Conservation (phyloP, 92 coral and sea anemone genomes). For the Actinernus sp. region DNA sequence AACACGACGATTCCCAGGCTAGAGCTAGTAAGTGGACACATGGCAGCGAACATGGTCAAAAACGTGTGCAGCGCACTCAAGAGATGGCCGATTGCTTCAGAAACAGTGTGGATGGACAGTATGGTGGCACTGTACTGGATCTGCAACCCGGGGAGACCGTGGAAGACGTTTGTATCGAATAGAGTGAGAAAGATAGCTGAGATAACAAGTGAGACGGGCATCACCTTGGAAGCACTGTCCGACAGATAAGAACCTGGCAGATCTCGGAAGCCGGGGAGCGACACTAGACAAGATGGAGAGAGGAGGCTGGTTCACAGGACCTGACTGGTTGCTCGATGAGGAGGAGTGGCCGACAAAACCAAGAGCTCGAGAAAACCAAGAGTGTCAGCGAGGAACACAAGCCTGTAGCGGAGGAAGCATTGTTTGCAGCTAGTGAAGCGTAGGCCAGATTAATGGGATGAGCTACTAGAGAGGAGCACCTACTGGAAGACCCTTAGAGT, state of each 20-base stretch:
- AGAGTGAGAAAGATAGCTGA: constrained; percentile 64
- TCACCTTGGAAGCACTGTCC: constrained; percentile 70
- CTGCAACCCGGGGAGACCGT: constrained; percentile 54
- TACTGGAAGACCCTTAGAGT: too few species aligned
- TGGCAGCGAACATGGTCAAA: constrained; percentile 62
- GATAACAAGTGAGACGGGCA: constrained; percentile 42
- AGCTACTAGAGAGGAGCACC: too few species aligned
- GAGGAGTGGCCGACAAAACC: constrained; percentile 75
- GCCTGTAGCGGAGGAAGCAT: constrained; percentile 14
- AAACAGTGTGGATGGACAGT: constrained; percentile 41
- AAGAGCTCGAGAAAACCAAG: constrained; percentile 22
- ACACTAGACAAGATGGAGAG: too few species aligned
- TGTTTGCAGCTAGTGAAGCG: too few species aligned
- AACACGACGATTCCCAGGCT: too few species aligned
- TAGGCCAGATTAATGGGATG: too few species aligned
- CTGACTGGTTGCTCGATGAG: constrained; percentile 53
- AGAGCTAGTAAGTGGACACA: constrained; percentile 47
- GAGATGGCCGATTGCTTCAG: too few species aligned
- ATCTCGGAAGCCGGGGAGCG: constrained; percentile 75
- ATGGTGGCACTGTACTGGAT: too few species aligned
- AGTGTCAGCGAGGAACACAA: constrained; percentile 31
- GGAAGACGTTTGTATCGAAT: constrained; percentile 67
- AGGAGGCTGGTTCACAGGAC: constrained; percentile 67
- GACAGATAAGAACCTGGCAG: constrained; percentile 63
- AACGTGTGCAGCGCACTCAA: too few species aligned